Base-by-base conservation (phyloP, 1,140 invertebrate genomes). In the Drosophila insularis region DNA sequence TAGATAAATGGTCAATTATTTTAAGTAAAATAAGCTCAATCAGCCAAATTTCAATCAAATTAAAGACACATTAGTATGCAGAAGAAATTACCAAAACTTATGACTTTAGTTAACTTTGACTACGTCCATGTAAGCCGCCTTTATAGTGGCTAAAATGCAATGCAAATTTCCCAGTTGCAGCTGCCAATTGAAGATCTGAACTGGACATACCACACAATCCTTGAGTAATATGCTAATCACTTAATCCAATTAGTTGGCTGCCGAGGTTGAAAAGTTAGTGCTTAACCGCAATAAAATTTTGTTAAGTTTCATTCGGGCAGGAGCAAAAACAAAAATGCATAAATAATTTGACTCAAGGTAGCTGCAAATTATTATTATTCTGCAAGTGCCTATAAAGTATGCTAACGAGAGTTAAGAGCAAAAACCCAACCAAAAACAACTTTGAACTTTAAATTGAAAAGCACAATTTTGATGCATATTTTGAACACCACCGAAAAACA, bases 191-290 rank as follows among this genome's bases (percentile, higher is more conserved):
- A 13, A 4, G 23, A 31, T 14, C 40, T 27, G n/a, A 4, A 11
- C 39, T 14, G 4, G 14, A 13, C 13, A 10, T 7, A 27, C 2
- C 3, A 8, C 14, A 17, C 14, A 32, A 37, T 17, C 27, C 54
- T 63, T 55, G 8, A 65, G 27, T 53, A 50, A 53, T 63, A 63
- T n/a, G 78, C 76, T 86, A 87, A 86, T 87, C 73, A 58, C 69
- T 74, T 79, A 73, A 86, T 72, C 82, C 75, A 86, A 87, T 82
- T 87, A 87, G 80, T 64, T 63, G 58, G 23, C 55, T n/a, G 62
- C 63, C 40, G 14, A 14, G 23, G 54, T 19, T 60, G 17, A 56
- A 40, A 39, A 37, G 35, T 53, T 27, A 37, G 56, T 58, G 6
- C 55, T 31, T 39, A 64, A 31, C 50, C 67, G 39, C 60, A 78